Evolutionary conservation across 2,888 invertebrate species (phyloP).

Genomic region (Aphodius granarius): DNA sequence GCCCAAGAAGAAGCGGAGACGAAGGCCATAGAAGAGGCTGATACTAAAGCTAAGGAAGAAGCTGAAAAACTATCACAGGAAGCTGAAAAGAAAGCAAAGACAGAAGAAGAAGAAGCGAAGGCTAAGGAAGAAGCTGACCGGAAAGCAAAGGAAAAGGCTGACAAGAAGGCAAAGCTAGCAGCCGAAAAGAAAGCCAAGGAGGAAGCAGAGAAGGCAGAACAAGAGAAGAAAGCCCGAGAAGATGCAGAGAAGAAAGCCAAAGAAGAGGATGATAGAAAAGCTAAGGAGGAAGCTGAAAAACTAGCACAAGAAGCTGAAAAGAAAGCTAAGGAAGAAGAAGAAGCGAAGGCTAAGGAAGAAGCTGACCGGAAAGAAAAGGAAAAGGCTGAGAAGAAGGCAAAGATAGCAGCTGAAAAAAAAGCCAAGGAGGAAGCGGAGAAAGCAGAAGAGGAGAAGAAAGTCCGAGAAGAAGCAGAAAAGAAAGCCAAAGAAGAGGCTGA

Average conservation of each 20-base stretch:
- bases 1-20: conserved; percentile 17
- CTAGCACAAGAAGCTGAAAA: conserved; percentile 33
- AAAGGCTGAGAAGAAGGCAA: conserved; percentile 27
- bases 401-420: conserved; percentile 20
- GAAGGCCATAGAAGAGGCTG: conserved; percentile 35
- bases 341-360: conserved; percentile 40
- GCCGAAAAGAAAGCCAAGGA: conserved; percentile 28
- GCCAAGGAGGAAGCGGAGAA: conserved; percentile 25
- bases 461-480: conserved; percentile 32
- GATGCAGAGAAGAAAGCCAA: conserved; percentile 28
- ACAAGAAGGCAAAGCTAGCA: conserved; percentile 27
- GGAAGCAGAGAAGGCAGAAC: conserved; percentile 27
- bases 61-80: conserved; percentile 9
- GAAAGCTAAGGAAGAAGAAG: conserved; percentile 26
- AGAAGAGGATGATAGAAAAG: conserved; percentile 30
- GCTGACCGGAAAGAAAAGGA: conserved; percentile 30
- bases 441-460: conserved; percentile 30
- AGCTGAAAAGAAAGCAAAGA: conserved; percentile 16
- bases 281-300: conserved; percentile 32
- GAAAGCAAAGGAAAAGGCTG: conserved; percentile 37
- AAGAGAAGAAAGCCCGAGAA: conserved; percentile 25
- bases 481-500: conserved; percentile 46
- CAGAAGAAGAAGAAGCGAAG: conserved; percentile 21
- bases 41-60: conserved; percentile 30
- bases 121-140: conserved; percentile 24